Conservation (phyloP, 2,888 invertebrate genomes). For the Empis stercorea region DNA sequence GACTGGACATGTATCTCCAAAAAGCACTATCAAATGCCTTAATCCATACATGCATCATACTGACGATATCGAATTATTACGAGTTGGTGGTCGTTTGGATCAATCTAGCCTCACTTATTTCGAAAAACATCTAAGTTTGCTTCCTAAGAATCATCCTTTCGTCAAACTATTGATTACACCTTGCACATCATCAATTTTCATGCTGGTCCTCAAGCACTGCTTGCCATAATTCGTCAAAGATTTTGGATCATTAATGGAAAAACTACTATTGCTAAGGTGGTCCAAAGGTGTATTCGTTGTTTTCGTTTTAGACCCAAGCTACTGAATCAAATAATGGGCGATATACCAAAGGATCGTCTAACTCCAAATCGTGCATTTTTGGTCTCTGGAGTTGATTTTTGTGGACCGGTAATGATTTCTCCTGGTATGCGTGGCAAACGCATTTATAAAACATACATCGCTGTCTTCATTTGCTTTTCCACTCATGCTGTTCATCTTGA, state of each 20-base stretch:
- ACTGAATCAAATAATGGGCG: slow-evolving; percentile 13
- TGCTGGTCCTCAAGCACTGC: slow-evolving; percentile 6
- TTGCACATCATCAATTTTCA: slow-evolving; percentile 5
- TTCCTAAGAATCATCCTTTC: slow-evolving; percentile 11
- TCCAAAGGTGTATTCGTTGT: slow-evolving; percentile 1
- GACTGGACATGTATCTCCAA: no score
- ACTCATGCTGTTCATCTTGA: no score
- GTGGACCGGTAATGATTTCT: slow-evolving; percentile 11
- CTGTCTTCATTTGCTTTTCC: neutral
- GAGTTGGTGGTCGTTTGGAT: no score
- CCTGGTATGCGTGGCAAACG: neutral
- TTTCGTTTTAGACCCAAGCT: neutral
- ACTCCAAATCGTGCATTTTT: slow-evolving; percentile 7
- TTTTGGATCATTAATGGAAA: slow-evolving; percentile 6
- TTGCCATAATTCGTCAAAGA: slow-evolving; percentile 2
- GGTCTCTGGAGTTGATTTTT: slow-evolving; percentile 11
- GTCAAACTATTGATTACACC: neutral
- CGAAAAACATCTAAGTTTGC: slow-evolving; percentile 10
- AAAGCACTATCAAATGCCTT: no score
- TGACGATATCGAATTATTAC: no score
- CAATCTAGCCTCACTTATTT: no score
- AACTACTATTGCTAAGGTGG: neutral
- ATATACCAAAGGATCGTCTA: slow-evolving; percentile 1
- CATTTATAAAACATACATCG: slow-evolving; percentile 5
- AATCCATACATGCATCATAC: no score